These are phyloP conservation scores for Seladonia tumulorum DNA, from an alignment of 2,888 invertebrate genomes.

Conservation along the genomic window DNA sequence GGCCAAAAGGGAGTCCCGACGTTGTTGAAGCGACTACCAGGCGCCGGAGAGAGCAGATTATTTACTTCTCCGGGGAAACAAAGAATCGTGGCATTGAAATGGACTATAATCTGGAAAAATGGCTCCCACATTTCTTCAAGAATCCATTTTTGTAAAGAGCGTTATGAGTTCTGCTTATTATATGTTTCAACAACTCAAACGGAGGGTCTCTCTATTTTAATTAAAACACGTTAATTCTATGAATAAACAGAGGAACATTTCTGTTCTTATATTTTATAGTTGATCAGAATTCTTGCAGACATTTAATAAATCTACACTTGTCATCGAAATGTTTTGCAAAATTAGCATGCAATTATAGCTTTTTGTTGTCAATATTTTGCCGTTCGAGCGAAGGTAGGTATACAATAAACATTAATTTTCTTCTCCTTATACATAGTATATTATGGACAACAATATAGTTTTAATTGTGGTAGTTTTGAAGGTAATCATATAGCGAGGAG, in stretches of 20 bases:
- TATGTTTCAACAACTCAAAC: not conserved
- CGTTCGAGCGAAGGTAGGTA: no score
- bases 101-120: slow-evolving; percentile 34
- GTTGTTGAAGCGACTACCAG: slow-evolving; percentile 27
- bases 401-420: no score
- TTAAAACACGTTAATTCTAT: not conserved
- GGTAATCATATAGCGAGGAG: no score
- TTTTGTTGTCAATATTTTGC: no score
- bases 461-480: no score
- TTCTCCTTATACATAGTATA: no score
- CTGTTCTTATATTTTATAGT: not conserved
- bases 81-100: slow-evolving; percentile 43
- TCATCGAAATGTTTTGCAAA: not conserved
- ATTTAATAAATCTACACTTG: not conserved
- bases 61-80: slow-evolving; percentile 37
- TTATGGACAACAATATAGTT: no score
- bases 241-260: not conserved
- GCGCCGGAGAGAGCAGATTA: slow-evolving; percentile 38
- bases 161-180: not conserved
- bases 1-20: slow-evolving; percentile 10
- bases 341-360: not conserved
- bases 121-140: slow-evolving; percentile 8
- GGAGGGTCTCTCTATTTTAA: not conserved
- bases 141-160: not conserved
- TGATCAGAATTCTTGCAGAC: not conserved